Evolutionary conservation across 2,113 vertebrate species (phyloP), one percentile per base, ranked within the genome.

Genomic region (Serranochromis macrocephalus): DNA sequence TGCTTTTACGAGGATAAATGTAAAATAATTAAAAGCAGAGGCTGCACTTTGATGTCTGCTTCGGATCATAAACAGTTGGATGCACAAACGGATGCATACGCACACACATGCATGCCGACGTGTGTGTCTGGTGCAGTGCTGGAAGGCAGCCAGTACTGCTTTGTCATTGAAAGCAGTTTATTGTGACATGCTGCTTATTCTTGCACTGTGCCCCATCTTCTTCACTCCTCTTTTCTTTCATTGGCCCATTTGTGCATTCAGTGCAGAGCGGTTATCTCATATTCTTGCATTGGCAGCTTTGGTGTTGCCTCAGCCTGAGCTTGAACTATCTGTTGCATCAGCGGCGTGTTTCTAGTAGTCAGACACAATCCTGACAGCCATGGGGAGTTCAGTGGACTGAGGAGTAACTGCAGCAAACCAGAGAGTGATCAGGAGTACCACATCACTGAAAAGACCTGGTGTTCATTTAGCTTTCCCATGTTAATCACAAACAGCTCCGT

Each of bases 81-180:
- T 81, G 68, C 36, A 54, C 68, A 83, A 71, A 81, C 45, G 38
- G 29, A 57, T 71, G 68, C 89, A 49, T 17, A 78, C 26, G 26
- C 73, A 57, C 49, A 81, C 82, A 24, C 84, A 85, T 73, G 21
- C 66, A 88, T 9, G 53, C 66, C 57, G 82, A 89, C 87, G 54
- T 42, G 88, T 90, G 87, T 84, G 88, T 82, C 91, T 94, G 93
- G 86, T 94, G 93, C 92, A 94, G 91, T 57, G 84, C 82, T 94
- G 94, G 94, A 92, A 84, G 61, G 40, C 9, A n/a, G 87, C 93
- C 94, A 95, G 82, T 13, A 51, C 17, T 91, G 92, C 91, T 95
- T 95, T 93, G 92, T 92, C 92, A 94, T 92, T 92, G 83, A 94
- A 92, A 93, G 88, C 91, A 90, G 88, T 82, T 90, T 88, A 86